Conservation (phyloP, 2,113 vertebrate species). For the Pseudois nayaur region DNA sequence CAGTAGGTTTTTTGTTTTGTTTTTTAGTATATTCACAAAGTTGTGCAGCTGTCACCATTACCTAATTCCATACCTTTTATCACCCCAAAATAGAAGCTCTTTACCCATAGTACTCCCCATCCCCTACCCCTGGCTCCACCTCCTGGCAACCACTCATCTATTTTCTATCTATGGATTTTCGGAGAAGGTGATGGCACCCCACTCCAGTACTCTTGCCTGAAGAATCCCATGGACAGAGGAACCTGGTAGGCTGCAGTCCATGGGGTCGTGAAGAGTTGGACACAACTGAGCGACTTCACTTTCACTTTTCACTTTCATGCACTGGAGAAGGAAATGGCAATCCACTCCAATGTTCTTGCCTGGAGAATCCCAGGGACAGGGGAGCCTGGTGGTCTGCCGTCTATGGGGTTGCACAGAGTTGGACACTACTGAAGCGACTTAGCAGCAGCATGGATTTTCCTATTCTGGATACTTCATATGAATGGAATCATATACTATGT, state of each 20-base stretch:
- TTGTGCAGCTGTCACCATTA: neutral
- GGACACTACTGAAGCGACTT: fast-evolving
- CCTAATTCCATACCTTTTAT: neutral
- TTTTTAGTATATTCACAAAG: neutral
- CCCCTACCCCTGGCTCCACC: neutral
- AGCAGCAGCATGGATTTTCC: neutral
- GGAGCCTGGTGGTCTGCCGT: too few species aligned
- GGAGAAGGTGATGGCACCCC: too few species aligned
- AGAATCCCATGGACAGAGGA: too few species aligned
- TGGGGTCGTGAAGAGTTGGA: fast-evolving
- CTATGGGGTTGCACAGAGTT: too few species aligned
- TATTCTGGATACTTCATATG: neutral
- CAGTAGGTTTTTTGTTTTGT: neutral
- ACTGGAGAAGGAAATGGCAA: too few species aligned
- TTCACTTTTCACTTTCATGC: too few species aligned
- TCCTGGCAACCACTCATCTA: neutral
- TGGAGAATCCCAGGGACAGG: too few species aligned
- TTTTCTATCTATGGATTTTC: neutral
- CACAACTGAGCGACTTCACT: too few species aligned
- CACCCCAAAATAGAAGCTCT: neutral
- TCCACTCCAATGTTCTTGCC: too few species aligned
- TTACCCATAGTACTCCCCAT: neutral
- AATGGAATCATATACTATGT: neutral
- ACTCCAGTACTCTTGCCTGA: too few species aligned
- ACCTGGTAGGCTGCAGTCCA: too few species aligned